phyloP scores from a whole-genome alignment of 2,797 vertebrate species.

The Aviceda leuphotes region DNA sequence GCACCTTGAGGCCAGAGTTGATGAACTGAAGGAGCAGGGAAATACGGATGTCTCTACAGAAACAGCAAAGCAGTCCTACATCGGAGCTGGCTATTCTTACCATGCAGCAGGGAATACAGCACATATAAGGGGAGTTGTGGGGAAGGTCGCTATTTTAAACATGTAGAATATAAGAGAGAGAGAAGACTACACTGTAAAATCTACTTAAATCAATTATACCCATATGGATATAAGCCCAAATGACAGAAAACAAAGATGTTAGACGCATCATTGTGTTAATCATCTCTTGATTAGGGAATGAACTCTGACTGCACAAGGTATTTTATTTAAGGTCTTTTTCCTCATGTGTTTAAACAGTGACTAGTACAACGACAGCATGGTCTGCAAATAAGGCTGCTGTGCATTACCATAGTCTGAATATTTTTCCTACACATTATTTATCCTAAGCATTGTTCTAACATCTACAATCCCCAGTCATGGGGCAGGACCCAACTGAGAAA shows the following conservation, averaged over 20 bases:
- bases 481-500: slow-evolving; percentile 50
- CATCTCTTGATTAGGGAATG: background rate
- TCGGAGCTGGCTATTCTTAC: background rate
- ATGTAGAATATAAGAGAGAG: background rate
- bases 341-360: background rate
- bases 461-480: background rate
- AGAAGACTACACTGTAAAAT: background rate
- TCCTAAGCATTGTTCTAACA: background rate
- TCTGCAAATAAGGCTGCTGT: background rate
- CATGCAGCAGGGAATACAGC: background rate
- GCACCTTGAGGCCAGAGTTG: slow-evolving; percentile 59
- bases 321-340: background rate
- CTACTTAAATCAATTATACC: background rate
- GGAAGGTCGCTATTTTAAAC: background rate
- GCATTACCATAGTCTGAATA: background rate
- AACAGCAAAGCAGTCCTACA: background rate
- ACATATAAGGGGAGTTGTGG: accelerated
- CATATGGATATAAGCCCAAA: background rate
- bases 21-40: slow-evolving; percentile 35
- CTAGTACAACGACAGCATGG: background rate
- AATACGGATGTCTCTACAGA: background rate
- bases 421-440: background rate
- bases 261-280: background rate
- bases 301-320: background rate
- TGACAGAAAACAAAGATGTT: background rate